Evolutionary conservation across 2,888 invertebrate genomes (phyloP).

Genomic region (Archaeoteleia sp.): DNA sequence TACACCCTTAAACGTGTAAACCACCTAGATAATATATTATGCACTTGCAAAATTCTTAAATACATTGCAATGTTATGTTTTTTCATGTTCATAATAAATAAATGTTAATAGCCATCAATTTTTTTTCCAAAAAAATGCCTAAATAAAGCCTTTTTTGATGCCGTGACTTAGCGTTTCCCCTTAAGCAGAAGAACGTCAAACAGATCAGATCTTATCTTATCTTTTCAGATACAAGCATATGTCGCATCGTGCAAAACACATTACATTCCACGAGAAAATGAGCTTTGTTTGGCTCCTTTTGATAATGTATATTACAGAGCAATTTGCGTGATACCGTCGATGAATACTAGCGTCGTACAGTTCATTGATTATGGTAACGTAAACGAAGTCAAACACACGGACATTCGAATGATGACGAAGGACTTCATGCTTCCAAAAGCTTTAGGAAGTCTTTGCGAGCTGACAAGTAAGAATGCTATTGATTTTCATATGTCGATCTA

Average conservation of each 20-base stretch:
- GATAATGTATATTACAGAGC: constrained; percentile 67
- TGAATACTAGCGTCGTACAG: constrained; percentile 57
- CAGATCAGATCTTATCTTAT: background rate
- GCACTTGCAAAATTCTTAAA: no score
- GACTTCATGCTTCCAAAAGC: constrained; percentile 64
- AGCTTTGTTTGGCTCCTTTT: constrained; percentile 69
- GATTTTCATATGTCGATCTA: no score
- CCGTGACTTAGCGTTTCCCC: no score
- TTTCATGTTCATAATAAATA: no score
- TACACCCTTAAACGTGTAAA: no score
- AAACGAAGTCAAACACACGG: constrained; percentile 59
- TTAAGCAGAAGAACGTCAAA: background rate
- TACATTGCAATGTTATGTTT: no score
- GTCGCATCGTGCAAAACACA: constrained; percentile 54
- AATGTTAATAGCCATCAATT: no score
- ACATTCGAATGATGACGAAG: constrained; percentile 67
- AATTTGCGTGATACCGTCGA: constrained; percentile 54
- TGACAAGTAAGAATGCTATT: constrained; percentile 58
- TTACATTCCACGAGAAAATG: constrained; percentile 68
- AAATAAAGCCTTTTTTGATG: no score
- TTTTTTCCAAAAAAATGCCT: no score
- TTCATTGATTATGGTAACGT: constrained; percentile 70
- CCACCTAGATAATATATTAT: no score
- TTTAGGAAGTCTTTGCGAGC: constrained; percentile 58
- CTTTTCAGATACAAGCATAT: constrained; percentile 61